Conservation (phyloP, 2,888 invertebrate genomes). For the Lordiphosa andalusiaca region DNA sequence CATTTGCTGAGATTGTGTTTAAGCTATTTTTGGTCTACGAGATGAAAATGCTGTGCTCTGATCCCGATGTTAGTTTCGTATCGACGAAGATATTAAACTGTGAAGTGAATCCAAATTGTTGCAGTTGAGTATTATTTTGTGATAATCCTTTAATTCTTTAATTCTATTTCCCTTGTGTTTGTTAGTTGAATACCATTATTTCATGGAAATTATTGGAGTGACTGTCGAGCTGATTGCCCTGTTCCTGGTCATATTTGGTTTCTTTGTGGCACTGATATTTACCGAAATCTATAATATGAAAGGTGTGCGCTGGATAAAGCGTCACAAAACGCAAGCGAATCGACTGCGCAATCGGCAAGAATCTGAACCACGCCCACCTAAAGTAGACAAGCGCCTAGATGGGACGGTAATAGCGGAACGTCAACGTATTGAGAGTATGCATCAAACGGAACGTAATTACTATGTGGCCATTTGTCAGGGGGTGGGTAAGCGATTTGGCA, state of each 20-base stretch:
- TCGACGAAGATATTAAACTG: slow-evolving; percentile 41
- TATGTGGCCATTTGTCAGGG: slow-evolving; percentile 25
- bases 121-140: slow-evolving; percentile 45
- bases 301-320: background rate
- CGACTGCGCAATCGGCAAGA: background rate
- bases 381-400: slow-evolving; percentile 13
- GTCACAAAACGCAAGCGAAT: background rate
- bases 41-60: slow-evolving; percentile 29
- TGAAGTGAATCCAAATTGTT: slow-evolving; percentile 43
- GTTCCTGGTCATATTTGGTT: too few relatives aligned
- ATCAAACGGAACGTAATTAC: slow-evolving; percentile 2
- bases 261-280: background rate
- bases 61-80: slow-evolving; percentile 30
- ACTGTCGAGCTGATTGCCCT: background rate
- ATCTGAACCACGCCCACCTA: slow-evolving; percentile 1
- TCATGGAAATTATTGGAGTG: background rate
- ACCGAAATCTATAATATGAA: slow-evolving; percentile 10
- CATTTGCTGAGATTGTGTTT: slow-evolving; percentile 30
- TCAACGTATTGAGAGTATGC: slow-evolving; percentile 17
- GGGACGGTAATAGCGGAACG: slow-evolving; percentile 34
- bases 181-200: slow-evolving; percentile 22
- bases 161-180: background rate
- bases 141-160: too few relatives aligned
- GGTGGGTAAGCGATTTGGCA: slow-evolving; percentile 28
- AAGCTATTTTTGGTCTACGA: slow-evolving; percentile 42